Percentiles rank a stretch among this genome's conserved stretches.
Evolutionary conservation across 2,113 vertebrate genomes (phyloP).

Genomic region (Ptilorrhoa leucosticta): DNA sequence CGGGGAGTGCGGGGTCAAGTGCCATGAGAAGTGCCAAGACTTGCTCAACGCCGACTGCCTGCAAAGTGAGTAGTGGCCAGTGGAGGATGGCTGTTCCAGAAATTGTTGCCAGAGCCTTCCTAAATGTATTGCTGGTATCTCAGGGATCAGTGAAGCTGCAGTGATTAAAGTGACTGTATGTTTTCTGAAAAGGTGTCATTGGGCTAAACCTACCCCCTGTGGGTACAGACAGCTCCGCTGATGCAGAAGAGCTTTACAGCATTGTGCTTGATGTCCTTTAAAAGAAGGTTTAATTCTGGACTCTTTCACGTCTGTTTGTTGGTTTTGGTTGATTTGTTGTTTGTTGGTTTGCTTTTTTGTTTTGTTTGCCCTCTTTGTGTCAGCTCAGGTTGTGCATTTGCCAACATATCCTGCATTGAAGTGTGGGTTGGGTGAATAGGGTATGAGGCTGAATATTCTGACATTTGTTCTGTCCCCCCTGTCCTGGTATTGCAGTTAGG

Average conservation of each 20-base stretch:
- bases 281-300: neutral
- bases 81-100: neutral
- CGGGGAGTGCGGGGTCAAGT: slow-evolving; percentile 94
- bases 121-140: neutral
- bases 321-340: neutral
- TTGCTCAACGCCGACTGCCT: slow-evolving; percentile 95
- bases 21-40: slow-evolving; percentile 98
- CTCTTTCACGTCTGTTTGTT: neutral
- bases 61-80: slow-evolving; percentile 83
- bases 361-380: neutral
- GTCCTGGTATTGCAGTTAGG: neutral
- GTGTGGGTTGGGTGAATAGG: neutral
- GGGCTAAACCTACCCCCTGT: neutral
- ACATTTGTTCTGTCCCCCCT: neutral
- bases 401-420: neutral
- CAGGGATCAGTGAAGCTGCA: neutral
- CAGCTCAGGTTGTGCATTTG: neutral
- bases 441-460: neutral
- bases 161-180: neutral
- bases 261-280: neutral
- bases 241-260: neutral
- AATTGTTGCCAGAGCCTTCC: neutral
- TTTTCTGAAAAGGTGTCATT: neutral
- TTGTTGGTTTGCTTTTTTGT: neutral
- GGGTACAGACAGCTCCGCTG: neutral